These are phyloP conservation scores for Enteromius trimaculatus DNA, from an alignment of 2,797 vertebrate genomes.

Conservation along the genomic window DNA sequence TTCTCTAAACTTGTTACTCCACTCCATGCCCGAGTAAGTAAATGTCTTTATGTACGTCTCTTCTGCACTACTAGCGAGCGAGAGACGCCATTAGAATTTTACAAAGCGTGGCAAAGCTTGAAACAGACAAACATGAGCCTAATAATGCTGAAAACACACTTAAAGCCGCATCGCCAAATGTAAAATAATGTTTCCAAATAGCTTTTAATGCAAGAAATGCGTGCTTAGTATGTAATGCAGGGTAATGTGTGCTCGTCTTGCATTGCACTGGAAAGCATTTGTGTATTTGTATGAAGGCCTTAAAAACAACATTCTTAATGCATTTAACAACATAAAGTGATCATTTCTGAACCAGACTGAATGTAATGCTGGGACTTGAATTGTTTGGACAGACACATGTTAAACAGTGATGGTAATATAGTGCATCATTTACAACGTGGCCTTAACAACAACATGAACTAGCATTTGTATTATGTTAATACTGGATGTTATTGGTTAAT, in stretches of 20 bases:
- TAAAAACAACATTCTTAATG: background rate
- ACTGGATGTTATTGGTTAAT: background rate
- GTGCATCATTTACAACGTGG: background rate
- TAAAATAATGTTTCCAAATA: conserved; percentile 3
- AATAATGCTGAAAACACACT: background rate
- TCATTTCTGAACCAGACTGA: background rate
- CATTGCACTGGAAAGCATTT: background rate
- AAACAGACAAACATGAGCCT: background rate
- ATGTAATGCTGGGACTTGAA: background rate
- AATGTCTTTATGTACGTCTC: conserved; percentile 28
- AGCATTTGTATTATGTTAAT: background rate
- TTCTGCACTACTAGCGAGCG: background rate
- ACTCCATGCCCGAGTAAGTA: conserved; percentile 22
- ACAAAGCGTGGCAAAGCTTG: background rate
- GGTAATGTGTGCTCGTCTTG: background rate
- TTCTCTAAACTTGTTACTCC: conserved; percentile 40
- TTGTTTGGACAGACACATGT: background rate
- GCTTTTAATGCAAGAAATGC: background rate
- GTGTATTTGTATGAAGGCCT: background rate
- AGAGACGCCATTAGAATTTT: background rate
- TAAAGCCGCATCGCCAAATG: background rate
- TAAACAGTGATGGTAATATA: background rate
- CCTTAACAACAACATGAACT: background rate
- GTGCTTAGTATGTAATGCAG: background rate
- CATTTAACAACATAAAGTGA: background rate